Percentiles rank a stretch among this genome's conserved stretches.
phyloP scores from a whole-genome alignment of 1,140 invertebrate genomes.

The Vollenhovia emeryi region DNA sequence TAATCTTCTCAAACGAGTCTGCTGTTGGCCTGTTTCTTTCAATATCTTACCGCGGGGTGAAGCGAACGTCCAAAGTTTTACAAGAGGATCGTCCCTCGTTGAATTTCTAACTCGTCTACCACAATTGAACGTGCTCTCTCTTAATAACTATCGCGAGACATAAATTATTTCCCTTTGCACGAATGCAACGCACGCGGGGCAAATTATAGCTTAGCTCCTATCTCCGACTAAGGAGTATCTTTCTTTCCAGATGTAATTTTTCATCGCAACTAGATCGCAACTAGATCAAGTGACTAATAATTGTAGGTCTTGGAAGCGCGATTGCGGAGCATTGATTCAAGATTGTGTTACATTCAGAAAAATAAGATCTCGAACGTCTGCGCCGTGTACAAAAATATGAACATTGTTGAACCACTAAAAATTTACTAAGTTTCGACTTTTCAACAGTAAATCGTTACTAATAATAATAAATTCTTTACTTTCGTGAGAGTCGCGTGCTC shows the following conservation, averaged over 20 bases:
- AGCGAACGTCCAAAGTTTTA: slow-evolving; percentile 40
- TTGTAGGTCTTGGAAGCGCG: neutral
- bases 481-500: neutral
- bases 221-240: neutral
- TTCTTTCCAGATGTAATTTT: neutral
- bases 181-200: too few relatives aligned
- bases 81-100: neutral
- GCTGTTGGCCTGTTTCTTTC: neutral
- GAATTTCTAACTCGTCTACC: neutral
- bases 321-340: neutral
- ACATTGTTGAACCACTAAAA: neutral
- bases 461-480: neutral
- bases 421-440: neutral
- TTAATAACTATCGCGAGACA: neutral
- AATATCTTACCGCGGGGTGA: neutral
- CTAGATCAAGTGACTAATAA: neutral
- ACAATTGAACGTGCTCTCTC: neutral
- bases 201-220: neutral
- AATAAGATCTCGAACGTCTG: neutral
- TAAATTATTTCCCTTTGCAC: slow-evolving; percentile 15
- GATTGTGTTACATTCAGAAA: neutral
- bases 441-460: neutral
- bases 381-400: neutral
- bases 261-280: neutral
- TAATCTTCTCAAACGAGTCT: slow-evolving; percentile 70